Percentiles rank a stretch among this genome's conserved stretches.
phyloP scores from a whole-genome alignment of 2,888 invertebrate genomes.

The Xylota segnis region DNA sequence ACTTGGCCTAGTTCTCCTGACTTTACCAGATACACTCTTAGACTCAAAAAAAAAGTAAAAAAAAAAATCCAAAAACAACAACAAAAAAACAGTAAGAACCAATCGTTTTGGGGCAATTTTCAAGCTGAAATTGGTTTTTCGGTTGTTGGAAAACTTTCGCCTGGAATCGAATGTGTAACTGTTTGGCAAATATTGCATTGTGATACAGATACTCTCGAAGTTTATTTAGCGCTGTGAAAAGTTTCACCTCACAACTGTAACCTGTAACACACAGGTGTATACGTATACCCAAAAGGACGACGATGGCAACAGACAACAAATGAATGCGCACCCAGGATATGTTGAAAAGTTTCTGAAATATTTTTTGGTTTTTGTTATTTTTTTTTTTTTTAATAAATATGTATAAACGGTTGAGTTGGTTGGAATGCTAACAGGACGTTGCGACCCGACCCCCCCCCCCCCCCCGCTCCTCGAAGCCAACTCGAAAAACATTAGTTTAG shows the following conservation, averaged over 20 bases:
- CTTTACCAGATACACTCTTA: constrained; percentile 1
- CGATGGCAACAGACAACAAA: constrained; percentile 25
- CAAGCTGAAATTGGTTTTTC: constrained; percentile 20
- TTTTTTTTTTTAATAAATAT: constrained; percentile 5
- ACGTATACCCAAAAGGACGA: not conserved
- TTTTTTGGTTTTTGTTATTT: no score
- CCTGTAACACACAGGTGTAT: not conserved
- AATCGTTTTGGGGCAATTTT: constrained; percentile 20
- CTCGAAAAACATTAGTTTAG: constrained; percentile 52
- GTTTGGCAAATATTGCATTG: constrained; percentile 38
- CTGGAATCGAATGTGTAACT: constrained; percentile 32
- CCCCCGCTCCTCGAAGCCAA: no score
- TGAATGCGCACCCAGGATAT: constrained; percentile 21
- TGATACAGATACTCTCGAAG: constrained; percentile 6
- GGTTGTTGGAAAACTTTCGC: not conserved
- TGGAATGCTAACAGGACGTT: no score
- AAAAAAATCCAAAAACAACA: not conserved
- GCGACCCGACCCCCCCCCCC: no score
- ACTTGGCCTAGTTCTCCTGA: constrained; percentile 34
- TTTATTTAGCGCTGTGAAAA: constrained; percentile 31
- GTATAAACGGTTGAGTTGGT: not conserved
- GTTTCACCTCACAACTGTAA: constrained; percentile 44
- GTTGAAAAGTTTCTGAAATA: constrained; percentile 52
- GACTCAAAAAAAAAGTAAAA: not conserved
- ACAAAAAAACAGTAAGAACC: not conserved